Base-by-base conservation (phyloP, 2,797 vertebrate genomes). In the Paramormyrops hopkinsi region DNA sequence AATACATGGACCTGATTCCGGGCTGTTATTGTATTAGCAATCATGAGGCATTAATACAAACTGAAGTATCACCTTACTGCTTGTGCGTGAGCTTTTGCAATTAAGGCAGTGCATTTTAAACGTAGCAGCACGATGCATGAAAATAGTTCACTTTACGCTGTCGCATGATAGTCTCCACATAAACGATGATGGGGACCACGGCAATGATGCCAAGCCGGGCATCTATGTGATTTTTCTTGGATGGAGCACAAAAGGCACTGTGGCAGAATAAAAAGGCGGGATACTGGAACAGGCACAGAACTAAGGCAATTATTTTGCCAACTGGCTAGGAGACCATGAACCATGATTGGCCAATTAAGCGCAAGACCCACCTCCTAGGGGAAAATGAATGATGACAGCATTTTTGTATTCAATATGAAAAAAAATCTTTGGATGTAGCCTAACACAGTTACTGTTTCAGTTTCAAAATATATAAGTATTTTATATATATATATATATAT, bases 251-350 rank as follows among this genome's bases (percentile, higher is more conserved):
- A 51, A 29, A 37, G 14, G 51, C 33, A 56, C 85, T 56, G 85
- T 56, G 50, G 51, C 53, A 87, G 33, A 87, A 87, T 87, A 59
- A 59, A 87, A 87, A 37, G 85, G 50, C 33, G 6, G 85, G 33
- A 59, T 41, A 6, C 51, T 87, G 85, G 22, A 87, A 41, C 85
- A 29, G 51, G 25, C 53, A 33, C 11, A 17, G 48, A 25, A 86
- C 48, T 12, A 51, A 25, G 48, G 83, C 83, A 53, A 53, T 85
- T 85, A 86, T 51, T 86, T 33, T 86, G 83, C 83, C 83, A 86
- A 86, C 83, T 51, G 83, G n/a, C 46, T 56, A 19, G 53, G 53
- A 87, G 53, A 87, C 50, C 25, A 22, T 37, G 53, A 87, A 41
- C 53, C 29, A 53, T 11, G 29, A 87, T 56, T 56, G 85, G 37